Evolutionary conservation across 1,140 invertebrate species (phyloP).

Genomic region (Lineus longissimus): DNA sequence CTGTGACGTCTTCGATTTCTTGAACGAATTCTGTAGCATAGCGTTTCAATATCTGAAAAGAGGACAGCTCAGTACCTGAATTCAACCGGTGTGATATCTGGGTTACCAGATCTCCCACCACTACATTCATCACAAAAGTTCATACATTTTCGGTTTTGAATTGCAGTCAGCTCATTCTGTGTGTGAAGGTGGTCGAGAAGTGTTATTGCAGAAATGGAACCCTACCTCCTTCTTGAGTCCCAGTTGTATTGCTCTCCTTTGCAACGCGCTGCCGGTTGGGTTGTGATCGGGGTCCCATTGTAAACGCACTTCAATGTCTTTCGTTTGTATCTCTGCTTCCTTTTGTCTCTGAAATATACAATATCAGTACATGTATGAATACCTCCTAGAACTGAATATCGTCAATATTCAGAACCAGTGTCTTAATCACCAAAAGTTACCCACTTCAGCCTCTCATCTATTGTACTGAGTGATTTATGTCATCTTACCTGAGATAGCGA

Average conservation of each 20-base stretch:
- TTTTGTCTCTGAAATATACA: constrained; percentile 23
- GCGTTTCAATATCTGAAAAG: constrained; percentile 27
- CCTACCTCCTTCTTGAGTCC: constrained; percentile 44
- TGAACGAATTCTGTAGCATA: constrained; percentile 32
- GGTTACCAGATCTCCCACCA: not conserved
- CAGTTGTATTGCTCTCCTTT: constrained; percentile 45
- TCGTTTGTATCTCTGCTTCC: constrained; percentile 10
- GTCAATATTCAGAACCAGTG: no score
- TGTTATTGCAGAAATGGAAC: no score
- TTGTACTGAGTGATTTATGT: no score
- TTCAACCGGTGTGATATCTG: not conserved
- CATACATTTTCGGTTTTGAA: no score
- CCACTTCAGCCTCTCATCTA: no score
- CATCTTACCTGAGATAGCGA: no score
- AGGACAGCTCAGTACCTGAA: not conserved
- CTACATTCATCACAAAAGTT: not conserved
- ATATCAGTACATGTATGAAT: no score
- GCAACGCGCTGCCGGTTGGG: constrained; percentile 28
- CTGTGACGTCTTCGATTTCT: constrained; percentile 39
- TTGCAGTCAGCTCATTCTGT: no score
- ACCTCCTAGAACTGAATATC: no score
- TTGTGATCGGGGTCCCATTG: constrained; percentile 53
- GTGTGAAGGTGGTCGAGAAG: no score
- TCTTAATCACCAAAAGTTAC: no score
- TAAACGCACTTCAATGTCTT: constrained; percentile 32